Evolutionary conservation across 2,888 invertebrate genomes (phyloP).

Genomic region (Trichacis sp.): DNA sequence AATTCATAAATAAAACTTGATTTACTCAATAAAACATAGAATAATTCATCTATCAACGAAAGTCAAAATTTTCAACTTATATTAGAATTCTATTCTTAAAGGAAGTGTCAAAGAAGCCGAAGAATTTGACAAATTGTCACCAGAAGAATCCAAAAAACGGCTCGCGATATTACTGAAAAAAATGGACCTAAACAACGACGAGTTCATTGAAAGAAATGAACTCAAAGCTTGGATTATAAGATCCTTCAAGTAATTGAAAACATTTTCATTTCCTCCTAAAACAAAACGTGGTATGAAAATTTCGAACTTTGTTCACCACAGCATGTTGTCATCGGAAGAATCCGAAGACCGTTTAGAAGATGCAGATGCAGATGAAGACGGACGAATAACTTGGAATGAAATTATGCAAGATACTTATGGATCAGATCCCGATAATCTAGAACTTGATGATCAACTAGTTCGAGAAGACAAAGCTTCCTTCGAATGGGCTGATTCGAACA

Average conservation of each 20-base stretch:
- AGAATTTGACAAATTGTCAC: slow-evolving; percentile 88
- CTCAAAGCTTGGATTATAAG: slow-evolving; percentile 92
- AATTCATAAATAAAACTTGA: no score
- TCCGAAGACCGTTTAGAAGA: slow-evolving; percentile 87
- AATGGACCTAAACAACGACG: slow-evolving; percentile 90
- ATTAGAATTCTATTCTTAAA: no score
- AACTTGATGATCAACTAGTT: slow-evolving; percentile 73
- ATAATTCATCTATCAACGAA: no score
- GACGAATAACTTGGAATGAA: slow-evolving; percentile 80
- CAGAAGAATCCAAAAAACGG: slow-evolving; percentile 86
- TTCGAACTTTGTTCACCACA: slow-evolving; percentile 61
- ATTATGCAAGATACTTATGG: slow-evolving; percentile 91
- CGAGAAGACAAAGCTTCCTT: slow-evolving; percentile 90
- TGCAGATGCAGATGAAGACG: slow-evolving; percentile 87
- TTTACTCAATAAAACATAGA: no score
- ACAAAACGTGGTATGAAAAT: no score
- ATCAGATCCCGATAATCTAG: slow-evolving; percentile 73
- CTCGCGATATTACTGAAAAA: slow-evolving; percentile 80
- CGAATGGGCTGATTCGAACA: slow-evolving; percentile 84
- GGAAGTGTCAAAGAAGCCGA: slow-evolving; percentile 93
- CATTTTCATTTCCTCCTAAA: no score
- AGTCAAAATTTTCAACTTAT: slow-evolving; percentile 4
- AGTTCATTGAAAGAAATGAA: slow-evolving; percentile 83
- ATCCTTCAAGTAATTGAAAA: slow-evolving; percentile 86
- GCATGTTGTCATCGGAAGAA: slow-evolving; percentile 88